Percentiles rank a stretch among this genome's conserved stretches.
Evolutionary conservation across 2,888 invertebrate genomes (phyloP).

Genomic region (Meganola albula): DNA sequence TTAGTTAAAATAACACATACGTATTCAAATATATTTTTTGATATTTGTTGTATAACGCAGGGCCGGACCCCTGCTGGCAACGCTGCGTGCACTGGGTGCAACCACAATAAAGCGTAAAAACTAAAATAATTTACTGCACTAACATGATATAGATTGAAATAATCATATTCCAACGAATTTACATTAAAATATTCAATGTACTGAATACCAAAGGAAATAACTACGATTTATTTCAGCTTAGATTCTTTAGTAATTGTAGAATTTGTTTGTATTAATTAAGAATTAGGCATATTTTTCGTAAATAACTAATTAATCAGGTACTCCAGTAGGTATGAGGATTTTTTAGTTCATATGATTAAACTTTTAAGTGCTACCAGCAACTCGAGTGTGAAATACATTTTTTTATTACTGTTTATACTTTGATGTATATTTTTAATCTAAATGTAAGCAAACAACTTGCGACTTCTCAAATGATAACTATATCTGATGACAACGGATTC

Average conservation of each 20-base stretch:
- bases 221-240: too few relatives aligned
- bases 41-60: conserved; percentile 62
- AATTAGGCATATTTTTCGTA: too few relatives aligned
- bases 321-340: too few relatives aligned
- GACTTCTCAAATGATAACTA: conserved; percentile 22
- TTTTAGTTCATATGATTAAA: background rate
- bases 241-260: too few relatives aligned
- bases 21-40: conserved; percentile 44
- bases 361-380: background rate
- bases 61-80: conserved; percentile 47
- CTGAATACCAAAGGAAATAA: too few relatives aligned
- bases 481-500: conserved; percentile 24
- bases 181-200: conserved; percentile 44
- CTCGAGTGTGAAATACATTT: too few relatives aligned
- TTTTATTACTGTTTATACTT: too few relatives aligned
- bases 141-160: conserved; percentile 44
- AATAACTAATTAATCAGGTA: too few relatives aligned
- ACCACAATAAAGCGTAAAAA: conserved; percentile 59
- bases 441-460: too few relatives aligned
- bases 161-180: conserved; percentile 43
- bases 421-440: background rate
- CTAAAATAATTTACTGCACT: conserved; percentile 56
- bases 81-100: conserved; percentile 43
- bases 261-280: too few relatives aligned
- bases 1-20: conserved; percentile 39